phyloP scores from a whole-genome alignment of 1,140 invertebrate species.

The Formica selysi region DNA sequence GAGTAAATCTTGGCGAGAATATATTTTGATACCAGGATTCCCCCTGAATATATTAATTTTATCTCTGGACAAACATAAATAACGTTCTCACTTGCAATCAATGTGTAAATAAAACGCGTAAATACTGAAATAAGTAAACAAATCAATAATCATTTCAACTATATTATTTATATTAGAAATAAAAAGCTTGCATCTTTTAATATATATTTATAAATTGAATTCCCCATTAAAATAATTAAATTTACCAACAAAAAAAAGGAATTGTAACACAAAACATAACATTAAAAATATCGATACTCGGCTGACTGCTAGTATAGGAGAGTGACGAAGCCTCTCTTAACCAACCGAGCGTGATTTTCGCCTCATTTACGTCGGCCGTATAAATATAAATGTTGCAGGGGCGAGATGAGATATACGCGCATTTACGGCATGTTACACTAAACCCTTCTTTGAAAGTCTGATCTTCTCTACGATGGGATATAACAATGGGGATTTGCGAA shows the following conservation, averaged over 20 bases:
- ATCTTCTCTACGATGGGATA: constrained; percentile 35
- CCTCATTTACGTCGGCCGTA: constrained; percentile 72
- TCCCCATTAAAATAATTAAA: too few species aligned
- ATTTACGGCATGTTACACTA: constrained; percentile 62
- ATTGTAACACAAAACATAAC: background rate
- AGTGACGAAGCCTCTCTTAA: constrained; percentile 52
- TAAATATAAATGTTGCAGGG: constrained; percentile 68
- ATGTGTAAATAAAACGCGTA: background rate
- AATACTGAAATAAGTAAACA: constrained; percentile 5
- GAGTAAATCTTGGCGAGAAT: too few species aligned
- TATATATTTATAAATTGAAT: too few species aligned
- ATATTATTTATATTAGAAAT: background rate
- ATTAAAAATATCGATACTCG: background rate
- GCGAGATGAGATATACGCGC: constrained; percentile 52
- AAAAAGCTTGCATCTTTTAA: background rate
- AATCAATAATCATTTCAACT: constrained; percentile 15
- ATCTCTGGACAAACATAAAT: constrained; percentile 4
- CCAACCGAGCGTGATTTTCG: constrained; percentile 77
- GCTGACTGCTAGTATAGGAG: constrained; percentile 17
- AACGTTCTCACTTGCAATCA: background rate
- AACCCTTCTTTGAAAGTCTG: constrained; percentile 62
- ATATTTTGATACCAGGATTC: too few species aligned
- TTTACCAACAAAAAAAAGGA: too few species aligned
- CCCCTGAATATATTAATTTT: background rate
- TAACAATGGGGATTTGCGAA: constrained; percentile 51